Conservation (phyloP, 1,140 invertebrate species). For the Scaptodrosophila lebanonensis region DNA sequence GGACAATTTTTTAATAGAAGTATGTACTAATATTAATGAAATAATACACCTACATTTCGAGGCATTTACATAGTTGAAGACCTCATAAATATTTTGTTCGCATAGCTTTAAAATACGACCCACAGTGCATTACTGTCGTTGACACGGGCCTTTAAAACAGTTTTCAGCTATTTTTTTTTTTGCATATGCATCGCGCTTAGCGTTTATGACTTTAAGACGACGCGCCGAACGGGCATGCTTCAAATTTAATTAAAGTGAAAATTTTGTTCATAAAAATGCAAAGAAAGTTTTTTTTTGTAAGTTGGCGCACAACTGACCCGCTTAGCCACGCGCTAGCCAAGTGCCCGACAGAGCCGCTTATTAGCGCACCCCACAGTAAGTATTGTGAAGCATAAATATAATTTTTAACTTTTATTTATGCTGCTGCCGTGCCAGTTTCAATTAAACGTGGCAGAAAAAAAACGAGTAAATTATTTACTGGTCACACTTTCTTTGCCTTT, state of each 20-base stretch:
- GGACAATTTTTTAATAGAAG: too few species aligned
- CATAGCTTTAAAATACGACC: too few species aligned
- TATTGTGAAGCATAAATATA: conserved; percentile 15
- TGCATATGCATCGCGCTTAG: conserved; percentile 59
- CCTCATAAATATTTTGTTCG: too few species aligned
- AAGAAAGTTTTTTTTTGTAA: conserved; percentile 58
- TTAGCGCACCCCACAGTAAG: conserved; percentile 50
- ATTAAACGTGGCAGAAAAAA: conserved; percentile 33
- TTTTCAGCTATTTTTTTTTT: conserved; percentile 38
- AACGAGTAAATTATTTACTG: conserved; percentile 22
- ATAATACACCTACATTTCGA: too few species aligned
- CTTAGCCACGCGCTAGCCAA: too few species aligned
- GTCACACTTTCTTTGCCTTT: conserved; percentile 22
- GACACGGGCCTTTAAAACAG: conserved; percentile 28
- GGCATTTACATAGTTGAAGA: too few species aligned
- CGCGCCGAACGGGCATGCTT: conserved; percentile 47
- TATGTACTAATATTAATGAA: too few species aligned
- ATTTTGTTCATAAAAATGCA: conserved; percentile 54
- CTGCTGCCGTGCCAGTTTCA: conserved; percentile 38
- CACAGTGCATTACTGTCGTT: too few species aligned
- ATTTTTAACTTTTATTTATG: conserved; percentile 26
- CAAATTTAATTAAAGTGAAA: conserved; percentile 74
- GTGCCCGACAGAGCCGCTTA: conserved; percentile 13
- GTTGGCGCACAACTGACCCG: conserved; percentile 52
- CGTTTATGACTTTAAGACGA: conserved; percentile 33